Evolutionary conservation across 2,113 vertebrate species (phyloP), one percentile per base, ranked within the genome.

Genomic region (Toxotes jaculatrix): DNA sequence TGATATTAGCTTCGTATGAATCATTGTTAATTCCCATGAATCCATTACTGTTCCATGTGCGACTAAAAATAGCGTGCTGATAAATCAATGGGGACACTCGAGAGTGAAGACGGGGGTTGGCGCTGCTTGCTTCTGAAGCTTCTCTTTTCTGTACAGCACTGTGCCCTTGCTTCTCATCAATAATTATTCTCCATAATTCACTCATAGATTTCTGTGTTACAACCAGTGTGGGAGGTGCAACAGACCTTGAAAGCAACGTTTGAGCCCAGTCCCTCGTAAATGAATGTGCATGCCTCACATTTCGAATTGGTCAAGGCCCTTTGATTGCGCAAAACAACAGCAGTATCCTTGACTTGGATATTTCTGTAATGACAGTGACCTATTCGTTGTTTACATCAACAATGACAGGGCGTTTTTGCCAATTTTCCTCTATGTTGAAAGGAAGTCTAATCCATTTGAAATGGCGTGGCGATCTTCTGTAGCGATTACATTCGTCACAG

Each of bases 41-140:
- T 90, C 84, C 88, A 84, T 88, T 90, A 88, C 90, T 76, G 81
- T 83, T 93, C 82, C 90, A 70, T 61, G 83, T 84, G 86, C 84
- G 81, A 85, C 91, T 93, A 91, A 89, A 94, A 93, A 93, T 93
- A 91, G 91, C 84, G 64, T 77, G 63, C 83, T 86, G 89, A 91
- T 92, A 87, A 92, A 92, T 93, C 89, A 90, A 91, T 90, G 86
- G 87, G 87, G 90, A 89, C 90, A 77, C 80, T 87, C 27, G 42
- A 77, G 89, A 92, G 80, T 82, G 88, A 86, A 83, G 87, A 88
- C 56, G 80, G 85, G 74, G 82, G 51, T 42, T 43, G 82, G 80
- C 36, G 68, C 72, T 55, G 82, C 84, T 56, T 45, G 77, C 87
- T 81, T 87, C 65, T 83, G 83, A 83, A 83, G 85, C 87, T 79